Conservation (phyloP, 2,113 vertebrate species). For the Salvelinus alpinus region DNA sequence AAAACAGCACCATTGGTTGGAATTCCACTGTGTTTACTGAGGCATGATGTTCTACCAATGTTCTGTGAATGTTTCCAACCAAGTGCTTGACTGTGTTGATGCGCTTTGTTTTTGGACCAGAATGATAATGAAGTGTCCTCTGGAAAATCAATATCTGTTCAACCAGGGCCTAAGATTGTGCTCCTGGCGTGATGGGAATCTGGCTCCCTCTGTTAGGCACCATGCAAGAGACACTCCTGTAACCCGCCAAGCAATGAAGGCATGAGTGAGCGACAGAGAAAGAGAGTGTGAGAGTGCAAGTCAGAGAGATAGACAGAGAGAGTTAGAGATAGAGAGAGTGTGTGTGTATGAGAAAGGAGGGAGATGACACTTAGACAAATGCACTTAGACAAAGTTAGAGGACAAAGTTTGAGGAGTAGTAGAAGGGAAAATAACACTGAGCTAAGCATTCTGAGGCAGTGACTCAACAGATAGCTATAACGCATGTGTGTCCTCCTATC, state of each 20-base stretch:
- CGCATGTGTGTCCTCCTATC: conserved; percentile 3
- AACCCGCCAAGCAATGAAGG: conserved; percentile 29
- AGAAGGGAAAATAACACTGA: conserved; percentile 29
- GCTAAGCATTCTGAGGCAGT: conserved; percentile 57
- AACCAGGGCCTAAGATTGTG: conserved; percentile 46
- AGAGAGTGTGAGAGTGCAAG: conserved; percentile 30
- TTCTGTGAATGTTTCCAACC: conserved; percentile 35
- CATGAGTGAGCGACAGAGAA: not conserved
- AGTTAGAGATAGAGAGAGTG: not conserved
- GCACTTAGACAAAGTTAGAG: conserved; percentile 54
- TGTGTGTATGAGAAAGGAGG: conserved; percentile 5
- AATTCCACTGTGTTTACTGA: conserved; percentile 1
- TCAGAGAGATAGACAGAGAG: conserved; percentile 9
- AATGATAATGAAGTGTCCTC: conserved; percentile 65
- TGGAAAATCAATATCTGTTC: conserved; percentile 64
- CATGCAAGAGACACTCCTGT: conserved; percentile 48
- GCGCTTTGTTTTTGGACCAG: conserved; percentile 52
- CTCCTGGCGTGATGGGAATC: conserved; percentile 63
- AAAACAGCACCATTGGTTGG: not conserved
- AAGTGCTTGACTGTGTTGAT: conserved; percentile 38
- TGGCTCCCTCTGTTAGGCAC: conserved; percentile 57
- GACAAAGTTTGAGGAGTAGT: conserved; percentile 26
- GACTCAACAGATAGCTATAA: conserved; percentile 31
- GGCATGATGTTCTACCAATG: not conserved
- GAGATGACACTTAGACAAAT: conserved; percentile 56